phyloP scores from a whole-genome alignment of 1,140 invertebrate species.

The Drosophila asahinai region DNA sequence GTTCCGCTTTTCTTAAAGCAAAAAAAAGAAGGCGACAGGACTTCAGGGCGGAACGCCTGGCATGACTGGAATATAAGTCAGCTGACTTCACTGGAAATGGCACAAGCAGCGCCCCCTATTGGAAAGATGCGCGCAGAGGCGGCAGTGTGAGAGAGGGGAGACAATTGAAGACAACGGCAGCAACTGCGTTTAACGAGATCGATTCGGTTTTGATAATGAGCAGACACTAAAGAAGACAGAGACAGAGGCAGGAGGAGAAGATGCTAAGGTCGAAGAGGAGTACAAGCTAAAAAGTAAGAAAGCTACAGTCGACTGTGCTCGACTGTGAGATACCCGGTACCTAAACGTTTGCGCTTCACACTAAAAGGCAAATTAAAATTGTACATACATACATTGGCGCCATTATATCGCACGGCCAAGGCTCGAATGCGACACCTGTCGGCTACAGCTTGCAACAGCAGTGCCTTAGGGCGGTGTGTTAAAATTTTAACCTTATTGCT shows the following conservation, averaged over 20 bases:
- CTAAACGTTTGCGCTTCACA: too few relatives aligned
- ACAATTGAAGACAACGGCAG: slow-evolving; percentile 12
- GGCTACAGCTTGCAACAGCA: too few relatives aligned
- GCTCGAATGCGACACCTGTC: too few relatives aligned
- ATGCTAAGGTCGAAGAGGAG: neutral
- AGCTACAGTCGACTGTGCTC: too few relatives aligned
- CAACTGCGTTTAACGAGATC: slow-evolving; percentile 41
- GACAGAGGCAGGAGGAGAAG: neutral
- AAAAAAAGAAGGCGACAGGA: neutral
- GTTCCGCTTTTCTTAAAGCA: neutral
- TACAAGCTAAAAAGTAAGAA: neutral
- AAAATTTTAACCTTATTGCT: too few relatives aligned
- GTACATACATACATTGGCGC: too few relatives aligned
- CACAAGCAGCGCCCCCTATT: neutral
- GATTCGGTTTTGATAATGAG: slow-evolving; percentile 15
- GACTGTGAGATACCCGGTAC: too few relatives aligned
- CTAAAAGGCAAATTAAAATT: too few relatives aligned
- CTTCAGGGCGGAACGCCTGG: slow-evolving; percentile 4
- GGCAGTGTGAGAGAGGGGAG: neutral
- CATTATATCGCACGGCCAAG: too few relatives aligned
- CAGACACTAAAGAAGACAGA: slow-evolving; percentile 1
- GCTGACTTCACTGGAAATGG: slow-evolving; percentile 15
- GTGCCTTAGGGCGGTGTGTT: too few relatives aligned
- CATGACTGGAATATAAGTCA: slow-evolving; percentile 19
- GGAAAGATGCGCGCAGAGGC: neutral